Evolutionary conservation across 1,140 invertebrate genomes (phyloP), one percentile per base, ranked within the genome.

Genomic region (Idris sp.): DNA sequence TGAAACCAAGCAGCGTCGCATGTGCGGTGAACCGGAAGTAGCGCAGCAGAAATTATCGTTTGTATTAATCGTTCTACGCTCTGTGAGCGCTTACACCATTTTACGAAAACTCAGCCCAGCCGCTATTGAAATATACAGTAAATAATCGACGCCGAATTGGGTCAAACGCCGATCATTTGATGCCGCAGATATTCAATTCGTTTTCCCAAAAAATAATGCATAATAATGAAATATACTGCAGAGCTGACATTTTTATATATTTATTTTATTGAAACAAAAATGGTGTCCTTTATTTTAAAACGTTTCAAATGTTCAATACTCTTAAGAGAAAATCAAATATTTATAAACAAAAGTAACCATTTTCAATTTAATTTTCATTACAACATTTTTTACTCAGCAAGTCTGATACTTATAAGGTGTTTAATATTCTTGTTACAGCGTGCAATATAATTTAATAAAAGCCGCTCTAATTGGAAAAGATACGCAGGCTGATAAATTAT

Each of bases 11-110:
- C 36, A 26, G 13, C 28, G 30, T 9, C 30, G 43, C 53, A 18
- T 51, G 22, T 53, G 73, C 43, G 40, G 43, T 51, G 46, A 48
- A 65, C 61, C 64, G 69, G 71, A 77, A 77, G 67, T 36, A 35
- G 46, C 62, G 53, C 54, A 40, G 25, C 73, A 62, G 40, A 67
- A 69, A 53, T 58, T 56, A 71, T 67, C 74, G 51, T 71, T 65
- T 53, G 69, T 73, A 73, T 79, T 77, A 77, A 79, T 77, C 67
- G 65, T n/a, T n/a, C n/a, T n/a, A n/a, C 35, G 28, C 44, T 35
- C 51, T 31, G 36, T 61, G 48, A 51, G 28, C 31, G 56, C 38
- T 56, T 49, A 48, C 33, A 26, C 26, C 38, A 38, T 59, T 49
- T 69, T 69, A 38, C 44, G 54, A 28, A 59, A 54, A 67, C 43